Evolutionary conservation across 2,888 invertebrate genomes (phyloP).

Genomic region (Cheiracanthium punctorium): DNA sequence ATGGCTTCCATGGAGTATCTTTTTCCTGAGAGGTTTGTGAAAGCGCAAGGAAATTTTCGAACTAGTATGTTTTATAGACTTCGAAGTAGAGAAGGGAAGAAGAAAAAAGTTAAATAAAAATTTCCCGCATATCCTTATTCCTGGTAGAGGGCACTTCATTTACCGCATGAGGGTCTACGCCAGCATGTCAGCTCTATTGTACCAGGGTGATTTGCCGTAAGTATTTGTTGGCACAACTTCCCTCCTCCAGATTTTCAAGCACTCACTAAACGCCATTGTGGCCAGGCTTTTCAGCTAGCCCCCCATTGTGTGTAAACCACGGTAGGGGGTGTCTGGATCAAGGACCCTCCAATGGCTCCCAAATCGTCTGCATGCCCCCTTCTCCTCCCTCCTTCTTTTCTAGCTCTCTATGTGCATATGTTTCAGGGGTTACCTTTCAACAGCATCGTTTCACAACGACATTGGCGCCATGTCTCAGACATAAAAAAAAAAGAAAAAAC

Average conservation of each 20-base stretch:
- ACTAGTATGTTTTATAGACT: too few relatives aligned
- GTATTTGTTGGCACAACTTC: conserved; percentile 70
- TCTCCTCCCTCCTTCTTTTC: not conserved
- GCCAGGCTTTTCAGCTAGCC: conserved; percentile 3
- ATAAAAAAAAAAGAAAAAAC: too few relatives aligned
- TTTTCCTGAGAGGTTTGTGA: too few relatives aligned
- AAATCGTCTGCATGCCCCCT: conserved; percentile 44
- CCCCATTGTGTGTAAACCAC: conserved; percentile 59
- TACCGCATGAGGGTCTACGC: conserved; percentile 38
- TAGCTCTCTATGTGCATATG: not conserved
- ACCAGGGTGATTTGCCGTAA: conserved; percentile 60
- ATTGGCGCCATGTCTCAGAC: too few relatives aligned
- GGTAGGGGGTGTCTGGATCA: conserved; percentile 60
- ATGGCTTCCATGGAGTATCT: too few relatives aligned
- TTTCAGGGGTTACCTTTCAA: not conserved
- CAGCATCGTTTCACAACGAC: too few relatives aligned
- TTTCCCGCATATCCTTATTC: not conserved
- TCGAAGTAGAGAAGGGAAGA: not conserved
- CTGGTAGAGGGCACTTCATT: conserved; percentile 24
- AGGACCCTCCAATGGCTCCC: conserved; percentile 54
- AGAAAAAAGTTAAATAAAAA: not conserved
- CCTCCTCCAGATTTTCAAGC: conserved; percentile 49
- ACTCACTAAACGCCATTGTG: conserved; percentile 65
- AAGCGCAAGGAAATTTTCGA: too few relatives aligned
- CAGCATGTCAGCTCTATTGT: conserved; percentile 65